These are phyloP conservation scores for Prosapia bicincta DNA, from an alignment of 2,888 invertebrate species.

Conservation along the genomic window DNA sequence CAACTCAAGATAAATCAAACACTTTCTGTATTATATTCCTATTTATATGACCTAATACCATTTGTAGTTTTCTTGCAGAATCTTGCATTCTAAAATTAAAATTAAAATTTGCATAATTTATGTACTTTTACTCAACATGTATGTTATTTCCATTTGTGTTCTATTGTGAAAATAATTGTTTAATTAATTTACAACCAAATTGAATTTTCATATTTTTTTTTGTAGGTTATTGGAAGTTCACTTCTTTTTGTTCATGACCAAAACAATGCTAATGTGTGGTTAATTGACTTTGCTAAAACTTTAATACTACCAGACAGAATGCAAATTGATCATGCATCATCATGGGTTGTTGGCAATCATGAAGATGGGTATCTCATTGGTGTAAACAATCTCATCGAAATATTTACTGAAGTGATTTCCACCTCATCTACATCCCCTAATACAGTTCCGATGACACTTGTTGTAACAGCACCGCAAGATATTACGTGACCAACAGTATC, in stretches of 20 bases:
- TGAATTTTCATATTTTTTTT: too few relatives aligned
- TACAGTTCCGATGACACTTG: conserved; percentile 22
- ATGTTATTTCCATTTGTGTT: too few relatives aligned
- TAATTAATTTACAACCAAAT: too few relatives aligned
- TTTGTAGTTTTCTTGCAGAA: too few relatives aligned
- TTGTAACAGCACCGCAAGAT: conserved; percentile 29
- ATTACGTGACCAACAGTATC: conserved; percentile 17
- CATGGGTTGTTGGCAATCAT: conserved; percentile 90
- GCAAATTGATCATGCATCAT: conserved; percentile 71
- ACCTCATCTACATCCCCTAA: background rate
- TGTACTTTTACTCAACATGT: too few relatives aligned
- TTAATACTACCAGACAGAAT: conserved; percentile 72
- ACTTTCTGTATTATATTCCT: too few relatives aligned
- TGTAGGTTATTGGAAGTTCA: conserved; percentile 85
- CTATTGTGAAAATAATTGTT: too few relatives aligned
- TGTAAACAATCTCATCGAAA: conserved; percentile 82
- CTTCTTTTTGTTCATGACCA: conserved; percentile 92
- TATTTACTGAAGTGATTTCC: conserved; percentile 62
- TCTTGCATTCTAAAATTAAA: too few relatives aligned
- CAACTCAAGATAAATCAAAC: too few relatives aligned
- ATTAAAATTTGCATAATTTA: too few relatives aligned
- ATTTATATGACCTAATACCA: too few relatives aligned
- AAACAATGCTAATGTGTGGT: conserved; percentile 85
- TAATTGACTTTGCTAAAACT: conserved; percentile 98
- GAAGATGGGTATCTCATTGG: conserved; percentile 95